These are phyloP conservation scores for Bombylius major DNA, from an alignment of 2,888 invertebrate species.

Conservation along the genomic window DNA sequence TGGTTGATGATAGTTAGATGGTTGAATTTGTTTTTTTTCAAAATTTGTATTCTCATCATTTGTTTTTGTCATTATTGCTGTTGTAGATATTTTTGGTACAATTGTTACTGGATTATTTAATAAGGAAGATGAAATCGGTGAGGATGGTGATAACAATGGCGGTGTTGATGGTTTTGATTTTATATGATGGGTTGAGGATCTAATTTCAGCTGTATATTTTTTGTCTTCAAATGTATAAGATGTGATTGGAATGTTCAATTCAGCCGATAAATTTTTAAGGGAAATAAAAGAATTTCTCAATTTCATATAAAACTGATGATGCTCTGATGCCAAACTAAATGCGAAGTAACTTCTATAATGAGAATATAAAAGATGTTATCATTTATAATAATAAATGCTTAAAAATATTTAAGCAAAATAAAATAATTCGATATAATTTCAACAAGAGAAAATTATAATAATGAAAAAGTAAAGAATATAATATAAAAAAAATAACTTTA, in stretches of 20 bases:
- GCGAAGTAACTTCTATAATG: constrained; percentile 50
- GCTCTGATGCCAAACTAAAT: constrained; percentile 63
- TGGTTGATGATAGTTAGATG: constrained; percentile 18
- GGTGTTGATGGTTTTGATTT: not conserved
- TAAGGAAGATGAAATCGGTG: not conserved
- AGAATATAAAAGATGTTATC: no score
- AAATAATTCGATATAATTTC: no score
- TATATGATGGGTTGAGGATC: not conserved
- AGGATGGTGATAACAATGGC: not conserved
- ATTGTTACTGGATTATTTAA: not conserved
- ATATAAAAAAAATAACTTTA: no score
- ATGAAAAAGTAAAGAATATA: no score
- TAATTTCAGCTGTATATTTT: not conserved
- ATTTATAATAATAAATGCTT: no score
- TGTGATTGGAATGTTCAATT: constrained; percentile 42
- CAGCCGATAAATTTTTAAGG: constrained; percentile 48
- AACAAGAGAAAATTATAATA: no score
- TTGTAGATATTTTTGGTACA: constrained; percentile 20
- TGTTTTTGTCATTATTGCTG: constrained; percentile 27
- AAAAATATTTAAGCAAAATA: no score
- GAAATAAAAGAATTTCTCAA: constrained; percentile 59
- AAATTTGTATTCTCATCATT: not conserved
- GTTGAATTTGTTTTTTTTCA: not conserved
- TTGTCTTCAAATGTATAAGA: constrained; percentile 2
- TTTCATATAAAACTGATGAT: constrained; percentile 63